phyloP scores from a whole-genome alignment of 2,113 vertebrate species.

The Cryptomyrus ogoouensis region DNA sequence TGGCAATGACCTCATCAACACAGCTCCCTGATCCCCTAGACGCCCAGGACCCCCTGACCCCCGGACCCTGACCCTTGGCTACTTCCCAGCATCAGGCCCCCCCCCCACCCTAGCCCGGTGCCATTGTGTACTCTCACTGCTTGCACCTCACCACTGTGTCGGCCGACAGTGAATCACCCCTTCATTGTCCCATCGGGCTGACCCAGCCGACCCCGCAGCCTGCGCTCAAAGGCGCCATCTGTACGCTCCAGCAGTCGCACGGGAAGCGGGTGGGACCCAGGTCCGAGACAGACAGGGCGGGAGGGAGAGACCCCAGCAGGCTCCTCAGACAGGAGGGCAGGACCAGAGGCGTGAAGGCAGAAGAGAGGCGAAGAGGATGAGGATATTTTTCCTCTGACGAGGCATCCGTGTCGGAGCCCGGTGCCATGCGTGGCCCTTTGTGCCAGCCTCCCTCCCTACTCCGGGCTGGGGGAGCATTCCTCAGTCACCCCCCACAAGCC shows the following conservation, averaged over 20 bases:
- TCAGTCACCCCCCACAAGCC: conserved; percentile 45
- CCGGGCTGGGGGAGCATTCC: conserved; percentile 51
- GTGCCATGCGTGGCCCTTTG: background rate
- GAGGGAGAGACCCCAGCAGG: conserved; percentile 22
- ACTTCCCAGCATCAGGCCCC: conserved; percentile 8
- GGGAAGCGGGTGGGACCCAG: conserved; percentile 32
- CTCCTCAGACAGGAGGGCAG: background rate
- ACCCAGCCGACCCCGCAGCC: conserved; percentile 64
- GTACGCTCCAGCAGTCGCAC: conserved; percentile 68
- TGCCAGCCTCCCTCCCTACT: background rate
- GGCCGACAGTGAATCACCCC: conserved; percentile 55
- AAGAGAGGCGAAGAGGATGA: background rate
- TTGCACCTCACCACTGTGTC: conserved; percentile 56
- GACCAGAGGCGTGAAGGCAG: conserved; percentile 23
- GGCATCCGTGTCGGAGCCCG: background rate
- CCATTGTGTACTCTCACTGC: conserved; percentile 69
- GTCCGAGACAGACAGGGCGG: conserved; percentile 12
- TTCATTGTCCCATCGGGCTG: conserved; percentile 68
- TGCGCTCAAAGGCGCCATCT: conserved; percentile 70
- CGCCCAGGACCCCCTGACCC: background rate
- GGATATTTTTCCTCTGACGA: background rate
- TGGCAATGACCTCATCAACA: background rate
- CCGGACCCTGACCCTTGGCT: conserved; percentile 23
- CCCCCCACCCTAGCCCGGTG: conserved; percentile 42
- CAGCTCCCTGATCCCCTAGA: background rate